Evolutionary conservation across 2,888 invertebrate species (phyloP).

Genomic region (Diarsia brunnea): DNA sequence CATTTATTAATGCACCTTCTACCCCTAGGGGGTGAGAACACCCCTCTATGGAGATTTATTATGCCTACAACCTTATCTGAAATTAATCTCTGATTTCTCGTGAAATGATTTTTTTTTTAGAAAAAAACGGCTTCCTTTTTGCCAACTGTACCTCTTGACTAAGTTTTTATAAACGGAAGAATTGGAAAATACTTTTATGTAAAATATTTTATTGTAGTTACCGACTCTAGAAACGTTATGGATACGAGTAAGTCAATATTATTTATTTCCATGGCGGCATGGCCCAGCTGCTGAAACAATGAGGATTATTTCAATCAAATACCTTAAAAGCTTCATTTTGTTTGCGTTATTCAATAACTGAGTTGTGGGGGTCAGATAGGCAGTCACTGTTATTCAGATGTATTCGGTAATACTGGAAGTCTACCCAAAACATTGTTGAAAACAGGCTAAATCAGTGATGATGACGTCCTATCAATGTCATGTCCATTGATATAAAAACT

Average conservation of each 20-base stretch:
- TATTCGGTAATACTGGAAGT: neutral
- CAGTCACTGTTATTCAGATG: neutral
- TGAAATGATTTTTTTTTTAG: slow-evolving; percentile 57
- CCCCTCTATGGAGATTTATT: slow-evolving; percentile 65
- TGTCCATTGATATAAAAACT: no score
- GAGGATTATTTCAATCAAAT: neutral
- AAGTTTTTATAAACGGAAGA: slow-evolving; percentile 21
- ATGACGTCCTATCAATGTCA: no score
- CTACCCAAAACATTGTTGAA: no score
- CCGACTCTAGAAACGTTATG: neutral
- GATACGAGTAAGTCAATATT: neutral
- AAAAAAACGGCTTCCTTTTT: slow-evolving; percentile 15
- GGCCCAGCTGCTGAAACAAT: neutral
- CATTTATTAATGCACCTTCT: slow-evolving; percentile 70
- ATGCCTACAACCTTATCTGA: slow-evolving; percentile 70
- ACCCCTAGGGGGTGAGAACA: slow-evolving; percentile 38
- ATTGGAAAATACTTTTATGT: neutral
- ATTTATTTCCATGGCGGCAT: neutral
- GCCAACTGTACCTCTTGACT: slow-evolving; percentile 7
- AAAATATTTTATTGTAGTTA: neutral
- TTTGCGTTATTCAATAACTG: neutral
- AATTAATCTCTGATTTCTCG: slow-evolving; percentile 71
- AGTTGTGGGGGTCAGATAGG: neutral
- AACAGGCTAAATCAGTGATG: no score
- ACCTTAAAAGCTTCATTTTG: neutral